Evolutionary conservation across 2,888 invertebrate genomes (phyloP), one percentile per base, ranked within the genome.

Genomic region (Kryphioiulus occultus): DNA sequence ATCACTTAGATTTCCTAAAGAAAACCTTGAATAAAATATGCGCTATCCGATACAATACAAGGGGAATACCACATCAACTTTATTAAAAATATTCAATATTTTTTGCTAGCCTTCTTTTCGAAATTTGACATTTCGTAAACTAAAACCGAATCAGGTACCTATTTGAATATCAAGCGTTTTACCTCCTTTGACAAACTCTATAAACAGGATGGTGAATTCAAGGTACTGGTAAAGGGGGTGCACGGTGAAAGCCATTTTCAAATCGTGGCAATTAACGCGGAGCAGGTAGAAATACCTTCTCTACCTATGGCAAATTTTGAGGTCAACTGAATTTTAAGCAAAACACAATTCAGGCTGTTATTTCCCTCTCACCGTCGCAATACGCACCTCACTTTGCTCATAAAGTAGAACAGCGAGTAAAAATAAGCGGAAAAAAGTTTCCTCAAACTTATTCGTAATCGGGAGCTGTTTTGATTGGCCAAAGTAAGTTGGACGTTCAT

Each of bases 201-300:
- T 59, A 59, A 59, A 59, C 53, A 59, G 53, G 53, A 59, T n/a
- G 53, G 53, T n/a, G 53, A 59, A 59, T 59, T 59, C 53, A 59
- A 5, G n/a, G n/a, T n/a, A 4, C n/a, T n/a, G n/a, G 53, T 59
- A 22, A n/a, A 59, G 7, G 53, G 53, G 53, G 53, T n/a, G 53
- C n/a, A n/a, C n/a, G 53, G 19, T 59, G n/a, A 59, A n/a, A 59
- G n/a, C 19, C 53, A n/a, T n/a, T 19, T n/a, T 47, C 9, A 47
- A 47, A 17, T 47, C 2, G 47, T 10, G 47, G 53, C 5, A 59
- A n/a, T 59, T 59, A n/a, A 59, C 19, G 19, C n/a, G n/a, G 2
- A 59, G 53, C 53, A 59, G n/a, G n/a, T n/a, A 59, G 3, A 59
- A 22, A 59, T 59, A 59, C 53, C 53, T 59, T 59, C n/a, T 59